These are phyloP conservation scores for Hipposideros armiger DNA, from an alignment of 2,113 vertebrate genomes.

Conservation along the genomic window DNA sequence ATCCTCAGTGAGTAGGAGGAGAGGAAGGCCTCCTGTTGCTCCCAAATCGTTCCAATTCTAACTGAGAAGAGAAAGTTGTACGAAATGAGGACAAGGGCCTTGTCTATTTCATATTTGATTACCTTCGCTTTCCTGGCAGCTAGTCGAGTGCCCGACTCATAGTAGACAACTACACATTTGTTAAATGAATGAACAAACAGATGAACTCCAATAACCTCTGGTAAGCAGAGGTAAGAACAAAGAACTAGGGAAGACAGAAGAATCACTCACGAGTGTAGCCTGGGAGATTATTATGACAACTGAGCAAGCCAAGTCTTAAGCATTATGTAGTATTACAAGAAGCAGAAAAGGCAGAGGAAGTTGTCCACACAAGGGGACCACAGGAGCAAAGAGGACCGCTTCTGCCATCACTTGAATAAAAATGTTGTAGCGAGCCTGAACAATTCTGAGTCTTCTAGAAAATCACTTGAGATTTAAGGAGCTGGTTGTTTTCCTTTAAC, in stretches of 20 bases:
- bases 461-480: background rate
- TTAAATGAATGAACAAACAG: background rate
- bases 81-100: background rate
- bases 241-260: background rate
- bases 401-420: background rate
- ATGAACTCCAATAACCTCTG: background rate
- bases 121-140: background rate
- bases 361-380: no score
- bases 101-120: background rate
- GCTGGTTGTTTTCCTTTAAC: background rate
- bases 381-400: background rate
- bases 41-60: background rate
- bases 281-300: background rate
- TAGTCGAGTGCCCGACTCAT: fast-evolving
- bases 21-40: background rate
- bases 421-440: background rate
- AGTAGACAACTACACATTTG: no score
- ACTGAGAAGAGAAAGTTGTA: background rate
- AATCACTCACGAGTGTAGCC: background rate
- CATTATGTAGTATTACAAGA: fast-evolving
- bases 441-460: background rate
- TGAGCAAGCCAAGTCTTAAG: background rate
- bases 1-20: background rate
- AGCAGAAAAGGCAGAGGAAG: background rate
- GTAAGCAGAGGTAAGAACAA: background rate